A percentile compares a stretch with the other conserved stretches of the same genome.
These are phyloP conservation scores for Malurus leucopterus DNA, from an alignment of 2,797 vertebrate species.

Conservation along the genomic window DNA sequence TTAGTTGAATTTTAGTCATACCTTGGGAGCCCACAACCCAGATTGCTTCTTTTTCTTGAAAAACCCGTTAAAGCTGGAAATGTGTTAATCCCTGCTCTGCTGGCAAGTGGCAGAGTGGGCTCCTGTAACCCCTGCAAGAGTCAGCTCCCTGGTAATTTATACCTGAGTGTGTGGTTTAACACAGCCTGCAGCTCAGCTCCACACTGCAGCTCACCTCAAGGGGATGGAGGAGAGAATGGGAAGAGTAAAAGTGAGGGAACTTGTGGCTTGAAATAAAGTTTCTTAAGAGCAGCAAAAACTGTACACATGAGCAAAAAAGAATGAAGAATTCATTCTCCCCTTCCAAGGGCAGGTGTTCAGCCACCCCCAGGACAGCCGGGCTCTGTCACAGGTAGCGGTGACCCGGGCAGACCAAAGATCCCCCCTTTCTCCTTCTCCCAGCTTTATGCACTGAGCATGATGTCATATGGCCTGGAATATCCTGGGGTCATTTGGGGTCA, in stretches of 20 bases:
- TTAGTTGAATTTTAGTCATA: neutral
- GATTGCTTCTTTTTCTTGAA: neutral
- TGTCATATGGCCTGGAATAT: neutral
- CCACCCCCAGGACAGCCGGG: neutral
- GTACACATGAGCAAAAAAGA: neutral
- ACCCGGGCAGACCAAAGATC: neutral
- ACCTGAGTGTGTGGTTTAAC: neutral
- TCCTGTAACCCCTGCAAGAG: neutral
- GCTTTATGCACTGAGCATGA: neutral
- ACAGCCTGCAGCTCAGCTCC: neutral
- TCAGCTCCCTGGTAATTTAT: neutral
- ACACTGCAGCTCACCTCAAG: neutral
- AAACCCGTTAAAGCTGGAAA: neutral
- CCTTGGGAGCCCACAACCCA: neutral
- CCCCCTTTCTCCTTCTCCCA: neutral
- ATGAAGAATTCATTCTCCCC: neutral
- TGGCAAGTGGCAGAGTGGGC: neutral
- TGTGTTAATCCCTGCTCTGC: neutral
- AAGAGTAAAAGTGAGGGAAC: neutral
- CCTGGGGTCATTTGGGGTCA: neutral
- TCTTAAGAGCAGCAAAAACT: neutral
- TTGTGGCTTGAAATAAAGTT: accelerated
- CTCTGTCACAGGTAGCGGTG: neutral
- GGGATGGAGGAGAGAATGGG: neutral
- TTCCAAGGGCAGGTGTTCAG: neutral